phyloP scores from a whole-genome alignment of 2,113 vertebrate species.

The Etheostoma spectabile region DNA sequence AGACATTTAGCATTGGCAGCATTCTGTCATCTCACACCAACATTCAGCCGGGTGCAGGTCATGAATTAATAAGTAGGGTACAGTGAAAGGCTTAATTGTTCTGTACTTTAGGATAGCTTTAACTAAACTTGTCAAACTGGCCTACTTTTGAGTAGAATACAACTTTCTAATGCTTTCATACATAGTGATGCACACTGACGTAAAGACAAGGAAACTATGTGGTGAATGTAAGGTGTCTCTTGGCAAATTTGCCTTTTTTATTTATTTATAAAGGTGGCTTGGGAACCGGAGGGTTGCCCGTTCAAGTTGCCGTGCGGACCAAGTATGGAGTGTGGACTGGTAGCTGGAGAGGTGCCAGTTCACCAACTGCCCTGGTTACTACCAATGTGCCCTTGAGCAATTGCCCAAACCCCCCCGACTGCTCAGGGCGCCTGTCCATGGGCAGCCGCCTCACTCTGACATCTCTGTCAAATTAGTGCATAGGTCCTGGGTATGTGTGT shows the following conservation, averaged over 20 bases:
- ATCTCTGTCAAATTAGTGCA: no score
- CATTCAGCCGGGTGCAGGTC: neutral
- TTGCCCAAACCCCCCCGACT: no score
- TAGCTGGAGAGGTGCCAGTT: no score
- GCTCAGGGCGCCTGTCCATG: no score
- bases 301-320: no score
- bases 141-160: neutral
- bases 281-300: no score
- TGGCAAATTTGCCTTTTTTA: neutral
- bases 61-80: neutral
- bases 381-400: no score
- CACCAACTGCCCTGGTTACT: no score
- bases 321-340: no score
- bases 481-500: no score
- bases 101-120: neutral
- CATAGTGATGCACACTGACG: neutral
- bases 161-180: neutral
- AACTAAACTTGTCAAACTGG: neutral
- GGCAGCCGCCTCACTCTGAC: no score
- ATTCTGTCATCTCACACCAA: neutral
- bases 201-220: neutral
- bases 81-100: neutral
- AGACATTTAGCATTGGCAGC: constrained; percentile 1
- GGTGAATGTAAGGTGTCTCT: neutral
- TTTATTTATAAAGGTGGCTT: no score